Base-by-base conservation (phyloP, 2,113 vertebrate genomes). In the Formicarius rufipectus region DNA sequence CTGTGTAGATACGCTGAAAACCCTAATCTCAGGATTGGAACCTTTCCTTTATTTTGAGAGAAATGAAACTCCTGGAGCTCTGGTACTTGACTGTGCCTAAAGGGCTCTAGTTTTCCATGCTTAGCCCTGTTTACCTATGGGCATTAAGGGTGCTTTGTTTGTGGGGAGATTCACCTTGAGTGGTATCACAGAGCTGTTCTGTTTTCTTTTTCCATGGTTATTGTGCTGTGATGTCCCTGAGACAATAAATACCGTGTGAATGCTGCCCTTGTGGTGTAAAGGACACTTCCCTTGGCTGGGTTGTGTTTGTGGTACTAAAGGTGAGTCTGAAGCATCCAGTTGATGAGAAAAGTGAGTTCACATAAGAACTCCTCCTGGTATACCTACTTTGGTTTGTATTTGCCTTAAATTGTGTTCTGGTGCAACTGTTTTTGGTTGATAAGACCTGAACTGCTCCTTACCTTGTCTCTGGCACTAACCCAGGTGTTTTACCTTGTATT, bases 401-500 rank as follows among this genome's bases (percentile, higher is more conserved):
- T 95, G 55, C 81, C 35, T 89, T 78, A 89, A 87, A 45, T 22
- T 75, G 25, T 64, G 22, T 60, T 81, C 33, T 89, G 60, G 22
- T 79, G 69, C 56, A 75, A 73, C 60, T 60, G 31, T 39, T 84
- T 53, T 55, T 53, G 62, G 49, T 59, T 83, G 89, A n/a, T 96
- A 69, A 88, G 75, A 40, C 55, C 83, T 81, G 62, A 81, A 64
- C 56, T 45, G 13, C 3, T 31, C 21, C 5, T 93, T 84, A 81
- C 83, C n/a, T 95, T n/a, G 55, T 68, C 56, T 78, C 56, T 87
- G 90, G 72, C 23, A 40, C 88, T 76, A 90, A 17, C 68, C n/a
- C 64, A 35, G 3, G 1, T 81, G 72, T 90, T 92, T 78, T 37
- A 52, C 95, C 88, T 86, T 88, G 64, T 59, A 10, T 66, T 84